A percentile compares a stretch with the other conserved stretches of the same genome.
These are phyloP conservation scores for Drosophila pseudotakahashii DNA, from an alignment of 2,888 invertebrate genomes.

Conservation along the genomic window DNA sequence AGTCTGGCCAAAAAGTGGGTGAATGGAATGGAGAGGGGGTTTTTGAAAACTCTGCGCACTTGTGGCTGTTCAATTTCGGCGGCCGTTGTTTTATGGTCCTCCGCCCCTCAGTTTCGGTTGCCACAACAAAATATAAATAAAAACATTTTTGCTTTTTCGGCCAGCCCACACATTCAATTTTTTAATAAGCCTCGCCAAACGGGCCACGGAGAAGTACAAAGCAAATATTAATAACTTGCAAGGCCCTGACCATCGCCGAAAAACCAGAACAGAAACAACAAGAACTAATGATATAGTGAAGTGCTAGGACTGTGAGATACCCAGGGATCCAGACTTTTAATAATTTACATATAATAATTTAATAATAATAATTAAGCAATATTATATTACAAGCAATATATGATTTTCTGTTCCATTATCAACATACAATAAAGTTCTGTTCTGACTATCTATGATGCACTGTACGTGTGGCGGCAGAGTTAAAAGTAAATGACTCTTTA, in stretches of 20 bases:
- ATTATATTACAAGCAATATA: too few species aligned
- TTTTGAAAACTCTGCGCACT: conserved; percentile 37
- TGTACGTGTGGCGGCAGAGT: too few species aligned
- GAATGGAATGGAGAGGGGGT: background rate
- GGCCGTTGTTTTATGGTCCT: conserved; percentile 72
- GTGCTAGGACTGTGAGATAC: background rate
- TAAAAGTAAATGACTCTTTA: too few species aligned
- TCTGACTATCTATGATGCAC: too few species aligned
- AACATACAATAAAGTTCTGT: too few species aligned
- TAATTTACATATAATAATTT: too few species aligned
- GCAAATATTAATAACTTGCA: conserved; percentile 80
- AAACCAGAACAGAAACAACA: conserved; percentile 23
- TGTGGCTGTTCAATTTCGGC: conserved; percentile 73
- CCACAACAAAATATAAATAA: conserved; percentile 17
- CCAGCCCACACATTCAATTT: conserved; percentile 60
- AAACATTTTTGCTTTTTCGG: conserved; percentile 38
- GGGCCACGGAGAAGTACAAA: conserved; percentile 71
- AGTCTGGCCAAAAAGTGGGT: conserved; percentile 1
- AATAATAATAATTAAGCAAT: too few species aligned
- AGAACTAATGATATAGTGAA: conserved; percentile 2
- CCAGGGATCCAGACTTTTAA: background rate
- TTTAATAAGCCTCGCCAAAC: conserved; percentile 71
- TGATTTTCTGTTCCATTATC: too few species aligned
- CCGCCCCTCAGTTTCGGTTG: conserved; percentile 10
- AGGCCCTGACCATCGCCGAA: conserved; percentile 64